phyloP scores from a whole-genome alignment of 2,888 invertebrate genomes.

The Uloborus plumipes region DNA sequence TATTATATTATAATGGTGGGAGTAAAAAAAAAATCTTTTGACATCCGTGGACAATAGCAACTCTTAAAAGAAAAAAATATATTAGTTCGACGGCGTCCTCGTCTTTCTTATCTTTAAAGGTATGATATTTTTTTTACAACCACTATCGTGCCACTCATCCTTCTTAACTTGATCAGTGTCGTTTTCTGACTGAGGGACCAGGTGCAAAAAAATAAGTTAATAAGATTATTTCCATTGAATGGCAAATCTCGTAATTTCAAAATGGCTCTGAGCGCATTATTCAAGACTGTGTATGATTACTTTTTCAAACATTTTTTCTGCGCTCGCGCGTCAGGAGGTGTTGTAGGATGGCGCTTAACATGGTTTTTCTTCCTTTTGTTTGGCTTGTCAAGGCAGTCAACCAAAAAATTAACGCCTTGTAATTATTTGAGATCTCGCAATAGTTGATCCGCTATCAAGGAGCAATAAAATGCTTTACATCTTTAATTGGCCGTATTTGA shows the following conservation, averaged over 20 bases:
- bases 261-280: slow-evolving; percentile 45
- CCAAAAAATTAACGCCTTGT: slow-evolving; percentile 22
- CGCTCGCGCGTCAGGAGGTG: slow-evolving; percentile 16
- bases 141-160: slow-evolving; percentile 44
- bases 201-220: slow-evolving; percentile 50
- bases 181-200: slow-evolving; percentile 33
- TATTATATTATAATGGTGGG: slow-evolving; percentile 48
- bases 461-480: background rate
- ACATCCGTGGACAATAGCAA: slow-evolving; percentile 25
- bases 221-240: slow-evolving; percentile 55
- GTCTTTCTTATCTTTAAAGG: slow-evolving; percentile 35
- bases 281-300: slow-evolving; percentile 18
- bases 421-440: slow-evolving; percentile 2
- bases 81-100: slow-evolving; percentile 22
- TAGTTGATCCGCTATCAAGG: slow-evolving; percentile 1
- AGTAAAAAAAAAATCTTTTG: slow-evolving; percentile 29
- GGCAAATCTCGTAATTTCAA: slow-evolving; percentile 53
- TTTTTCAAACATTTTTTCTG: slow-evolving; percentile 14
- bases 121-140: slow-evolving; percentile 40
- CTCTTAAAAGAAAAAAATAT: slow-evolving; percentile 25
- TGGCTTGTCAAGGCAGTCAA: slow-evolving; percentile 40
- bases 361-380: slow-evolving; percentile 22
- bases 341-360: slow-evolving; percentile 1
- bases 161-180: slow-evolving; percentile 55
- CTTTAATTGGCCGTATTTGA: background rate